Evolutionary conservation across 2,888 invertebrate species (phyloP), one percentile per base, ranked within the genome.

Genomic region (Drosophila pseudotalamancana): DNA sequence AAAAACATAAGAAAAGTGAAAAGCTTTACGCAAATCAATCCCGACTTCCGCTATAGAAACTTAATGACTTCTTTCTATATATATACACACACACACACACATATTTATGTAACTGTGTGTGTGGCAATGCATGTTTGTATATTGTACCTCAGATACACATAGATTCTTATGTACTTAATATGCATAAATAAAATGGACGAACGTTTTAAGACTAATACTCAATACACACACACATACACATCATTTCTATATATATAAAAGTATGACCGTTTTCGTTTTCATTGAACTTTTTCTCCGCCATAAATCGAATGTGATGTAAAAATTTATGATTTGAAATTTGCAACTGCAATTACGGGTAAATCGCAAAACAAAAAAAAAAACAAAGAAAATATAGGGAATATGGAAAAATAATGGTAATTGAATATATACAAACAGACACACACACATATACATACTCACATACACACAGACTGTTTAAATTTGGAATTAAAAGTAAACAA

Each of bases 311-410:
- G 80, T 80, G 84, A 80, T 81, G 85, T 68, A 50, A 69, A 68
- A 53, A 69, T 51, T 72, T 84, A 65, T 81, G 61, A 63, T 81
- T 81, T 82, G 63, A 70, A 49, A 65, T 64, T 82, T 75, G 79
- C 69, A 82, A 86, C 84, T 77, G 74, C 70, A 86, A 84, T 70
- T 82, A 82, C 82, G 82, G 82, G 82, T 82, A 86, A 84, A 72
- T 65, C 48, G 75, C 73, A 51, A 62, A 53, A 29, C 12, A 45
- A 57, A 25, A 34, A 40, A 39, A 32, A 31, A 49, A 21, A 31
- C 1, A 39, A 39, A 9, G 1, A 21, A 6, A 5, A 34, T 23
- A 16, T 9, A 12, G 43, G 37, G 43, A 45, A 31, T 32, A 49
- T 55, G 29, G 6, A 54, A 62, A 35, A 55, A 35, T 55, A 57